Evolutionary conservation across 2,113 vertebrate genomes (phyloP).

Genomic region (Atlantisia rogersi): DNA sequence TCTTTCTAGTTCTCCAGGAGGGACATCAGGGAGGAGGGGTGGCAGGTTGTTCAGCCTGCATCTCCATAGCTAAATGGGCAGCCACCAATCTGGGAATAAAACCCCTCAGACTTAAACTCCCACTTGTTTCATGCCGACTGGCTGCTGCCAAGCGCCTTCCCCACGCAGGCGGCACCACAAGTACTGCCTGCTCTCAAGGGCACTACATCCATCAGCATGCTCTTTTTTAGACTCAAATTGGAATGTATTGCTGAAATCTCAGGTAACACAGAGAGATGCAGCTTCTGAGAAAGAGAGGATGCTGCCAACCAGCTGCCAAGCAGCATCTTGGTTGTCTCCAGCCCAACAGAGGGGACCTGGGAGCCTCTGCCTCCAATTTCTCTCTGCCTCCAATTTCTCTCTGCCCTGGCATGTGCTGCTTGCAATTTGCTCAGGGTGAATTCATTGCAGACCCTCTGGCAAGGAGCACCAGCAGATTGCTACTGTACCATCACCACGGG

Average conservation of each 20-base stretch:
- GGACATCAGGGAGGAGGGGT: not conserved
- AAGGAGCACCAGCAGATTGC: not conserved
- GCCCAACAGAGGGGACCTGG: fast-evolving
- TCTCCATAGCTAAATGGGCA: not conserved
- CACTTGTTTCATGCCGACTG: not conserved
- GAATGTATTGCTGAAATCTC: not conserved
- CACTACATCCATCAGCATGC: not conserved
- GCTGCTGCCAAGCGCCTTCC: not conserved
- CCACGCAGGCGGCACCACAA: not conserved
- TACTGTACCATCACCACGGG: not conserved
- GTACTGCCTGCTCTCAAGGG: not conserved
- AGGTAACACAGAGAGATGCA: not conserved
- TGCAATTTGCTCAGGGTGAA: not conserved
- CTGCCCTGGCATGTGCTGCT: not conserved
- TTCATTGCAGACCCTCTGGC: not conserved
- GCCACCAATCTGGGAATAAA: not conserved
- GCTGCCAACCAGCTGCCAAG: not conserved
- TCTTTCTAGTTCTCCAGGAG: not conserved
- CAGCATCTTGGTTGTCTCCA: not conserved
- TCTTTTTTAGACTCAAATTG: not conserved
- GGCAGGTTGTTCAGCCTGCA: not conserved
- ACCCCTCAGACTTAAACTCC: not conserved
- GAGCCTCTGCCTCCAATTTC: not conserved
- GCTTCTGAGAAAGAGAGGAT: not conserved
- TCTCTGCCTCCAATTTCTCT: not conserved